Percentiles rank a stretch among this genome's conserved stretches.
phyloP scores from a whole-genome alignment of 2,797 vertebrate species.

The Xenentodon cancila region DNA sequence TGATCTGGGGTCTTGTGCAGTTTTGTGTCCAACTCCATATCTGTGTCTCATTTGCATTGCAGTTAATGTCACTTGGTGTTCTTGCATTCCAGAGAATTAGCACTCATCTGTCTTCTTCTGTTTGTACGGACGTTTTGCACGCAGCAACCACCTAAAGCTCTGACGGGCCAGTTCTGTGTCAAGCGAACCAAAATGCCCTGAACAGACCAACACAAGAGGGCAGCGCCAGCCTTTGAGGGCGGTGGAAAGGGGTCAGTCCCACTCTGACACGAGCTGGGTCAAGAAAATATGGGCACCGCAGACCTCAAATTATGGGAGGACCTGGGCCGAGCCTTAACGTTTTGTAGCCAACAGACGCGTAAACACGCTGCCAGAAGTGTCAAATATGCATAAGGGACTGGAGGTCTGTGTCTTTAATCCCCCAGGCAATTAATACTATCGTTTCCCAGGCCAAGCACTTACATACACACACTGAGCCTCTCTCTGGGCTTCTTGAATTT shows the following conservation, averaged over 20 bases:
- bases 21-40: constrained; percentile 19
- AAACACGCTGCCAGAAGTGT: constrained; percentile 42
- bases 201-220: constrained; percentile 54
- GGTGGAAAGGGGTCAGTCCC: constrained; percentile 25
- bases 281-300: constrained; percentile 47
- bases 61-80: constrained; percentile 13
- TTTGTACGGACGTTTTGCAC: background rate
- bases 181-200: constrained; percentile 36
- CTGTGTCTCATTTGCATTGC: constrained; percentile 20
- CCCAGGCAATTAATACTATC: constrained; percentile 65
- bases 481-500: constrained; percentile 50
- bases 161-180: constrained; percentile 43
- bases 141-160: constrained; percentile 17
- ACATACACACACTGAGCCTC: constrained; percentile 42
- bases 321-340: constrained; percentile 46
- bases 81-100: constrained; percentile 10
- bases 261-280: constrained; percentile 30
- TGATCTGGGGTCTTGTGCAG: constrained; percentile 46
- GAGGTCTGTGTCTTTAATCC: constrained; percentile 59
- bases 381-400: constrained; percentile 72
- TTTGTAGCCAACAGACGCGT: constrained; percentile 45
- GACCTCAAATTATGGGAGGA: background rate
- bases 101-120: background rate
- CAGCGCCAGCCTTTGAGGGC: constrained; percentile 46
- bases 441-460: constrained; percentile 48